Base-by-base conservation (phyloP, 2,888 invertebrate genomes). In the Mythimna vitellina region DNA sequence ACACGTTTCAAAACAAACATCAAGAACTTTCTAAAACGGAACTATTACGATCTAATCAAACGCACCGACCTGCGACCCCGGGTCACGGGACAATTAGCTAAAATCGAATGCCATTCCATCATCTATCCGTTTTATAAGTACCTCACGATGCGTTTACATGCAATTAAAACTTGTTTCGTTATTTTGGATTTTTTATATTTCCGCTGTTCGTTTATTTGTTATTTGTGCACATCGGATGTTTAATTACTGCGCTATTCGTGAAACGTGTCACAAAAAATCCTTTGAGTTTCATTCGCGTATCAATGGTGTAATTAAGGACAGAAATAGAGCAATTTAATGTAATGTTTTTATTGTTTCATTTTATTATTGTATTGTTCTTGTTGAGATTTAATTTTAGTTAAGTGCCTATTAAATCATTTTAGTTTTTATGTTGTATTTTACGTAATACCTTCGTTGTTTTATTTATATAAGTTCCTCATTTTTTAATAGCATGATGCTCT, bases 131-230 rank as follows among this genome's bases (percentile, higher is more conserved):
- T 82, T 76, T 76, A 73, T 70, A 77, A 76, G 81, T 81, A 80
- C 78, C 83, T 80, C 78, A 82, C 85, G 85, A 84, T 83, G 83
- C 83, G 83, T 85, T 87, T 84, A 85, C 42, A 65, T 82, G 83
- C 84, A 87, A 88, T 88, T 88, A 88, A 82, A 84, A 81, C 80
- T 78, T 78, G 83, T 84, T 83, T 78, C 78, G 80, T 82, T 75
- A 74, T 80, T 84, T 76, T 81, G 68, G 62, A 65, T 80, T 80
- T 79, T 85, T 86, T 85, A 81, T 70, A 65, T 85, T 86, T 86
- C 87, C 86, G 81, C 77, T 65, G 64, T 74, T 72, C 65, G 58
- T 57, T 67, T 70, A 67, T 72, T 67, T 25, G 65, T 54, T 62
- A 75, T 81, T 80, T 86, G 73, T 74, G 70, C 58, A 62, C 73